Evolutionary conservation across 2,888 invertebrate genomes (phyloP).

Genomic region (Phyto melanocephala): DNA sequence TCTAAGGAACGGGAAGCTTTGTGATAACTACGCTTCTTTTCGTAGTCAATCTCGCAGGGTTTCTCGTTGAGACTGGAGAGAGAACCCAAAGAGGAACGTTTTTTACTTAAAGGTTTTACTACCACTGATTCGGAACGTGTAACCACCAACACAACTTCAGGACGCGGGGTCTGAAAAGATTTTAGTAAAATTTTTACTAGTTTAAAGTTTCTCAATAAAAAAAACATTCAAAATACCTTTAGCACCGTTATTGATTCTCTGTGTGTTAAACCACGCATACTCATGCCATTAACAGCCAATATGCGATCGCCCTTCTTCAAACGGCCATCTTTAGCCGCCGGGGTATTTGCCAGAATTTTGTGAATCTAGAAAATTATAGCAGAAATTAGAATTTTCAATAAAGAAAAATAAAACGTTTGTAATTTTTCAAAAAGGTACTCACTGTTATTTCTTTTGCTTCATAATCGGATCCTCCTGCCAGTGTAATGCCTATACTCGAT

Average conservation of each 20-base stretch:
- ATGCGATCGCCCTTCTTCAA: slow-evolving; percentile 93
- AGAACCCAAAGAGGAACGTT: slow-evolving; percentile 78
- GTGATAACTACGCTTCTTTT: slow-evolving; percentile 77
- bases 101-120: slow-evolving; percentile 76
- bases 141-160: slow-evolving; percentile 88
- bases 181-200: too few relatives aligned
- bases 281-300: slow-evolving; percentile 91
- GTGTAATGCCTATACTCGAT: slow-evolving; percentile 90
- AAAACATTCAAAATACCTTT: too few relatives aligned
- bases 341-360: slow-evolving; percentile 90
- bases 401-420: too few relatives aligned
- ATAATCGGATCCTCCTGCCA: slow-evolving; percentile 94
- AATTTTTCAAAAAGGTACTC: too few relatives aligned
- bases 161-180: slow-evolving; percentile 84
- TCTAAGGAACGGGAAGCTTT: slow-evolving; percentile 78
- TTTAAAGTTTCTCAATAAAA: too few relatives aligned
- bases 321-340: slow-evolving; percentile 91
- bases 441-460: slow-evolving; percentile 95
- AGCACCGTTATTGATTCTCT: slow-evolving; percentile 91
- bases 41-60: slow-evolving; percentile 74
- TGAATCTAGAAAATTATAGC: slow-evolving; percentile 86
- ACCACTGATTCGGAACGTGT: slow-evolving; percentile 80
- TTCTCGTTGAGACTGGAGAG: slow-evolving; percentile 78
- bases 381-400: not conserved
- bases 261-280: slow-evolving; percentile 91